Conservation (phyloP, 2,113 vertebrate genomes). For the Callipepla californica region DNA sequence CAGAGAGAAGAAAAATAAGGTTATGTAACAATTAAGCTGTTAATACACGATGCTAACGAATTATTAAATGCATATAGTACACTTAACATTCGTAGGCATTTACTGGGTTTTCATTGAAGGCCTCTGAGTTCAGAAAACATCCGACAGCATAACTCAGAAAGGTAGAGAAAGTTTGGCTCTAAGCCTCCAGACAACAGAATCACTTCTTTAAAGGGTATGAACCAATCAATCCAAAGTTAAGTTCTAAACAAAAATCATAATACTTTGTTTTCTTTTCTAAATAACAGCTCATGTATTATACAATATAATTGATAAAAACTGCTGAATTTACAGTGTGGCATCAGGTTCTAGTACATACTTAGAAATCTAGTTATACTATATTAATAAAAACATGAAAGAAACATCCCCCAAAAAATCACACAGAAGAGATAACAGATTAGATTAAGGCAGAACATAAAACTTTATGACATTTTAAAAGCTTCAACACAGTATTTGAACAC, state of each 20-base stretch:
- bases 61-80: neutral
- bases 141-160: neutral
- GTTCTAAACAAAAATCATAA: conserved; percentile 20
- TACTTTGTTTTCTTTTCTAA: conserved; percentile 7
- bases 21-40: neutral
- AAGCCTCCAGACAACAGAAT: neutral
- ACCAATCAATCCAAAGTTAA: neutral
- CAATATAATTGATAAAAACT: conserved; percentile 50
- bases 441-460: neutral
- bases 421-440: neutral
- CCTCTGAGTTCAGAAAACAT: neutral
- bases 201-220: conserved; percentile 7
- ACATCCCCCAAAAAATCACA: neutral
- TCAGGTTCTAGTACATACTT: conserved; percentile 46
- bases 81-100: neutral
- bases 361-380: neutral
- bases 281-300: conserved; percentile 13
- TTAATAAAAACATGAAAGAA: conserved; percentile 21
- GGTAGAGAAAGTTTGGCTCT: neutral
- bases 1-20: neutral
- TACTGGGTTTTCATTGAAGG: neutral
- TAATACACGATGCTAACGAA: neutral
- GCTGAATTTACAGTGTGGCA: conserved; percentile 1
- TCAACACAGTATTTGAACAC: neutral
- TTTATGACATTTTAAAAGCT: neutral